A percentile compares a stretch with the other conserved stretches of the same genome.
phyloP scores from a whole-genome alignment of 2,113 vertebrate species.

The Salvelinus fontinalis region DNA sequence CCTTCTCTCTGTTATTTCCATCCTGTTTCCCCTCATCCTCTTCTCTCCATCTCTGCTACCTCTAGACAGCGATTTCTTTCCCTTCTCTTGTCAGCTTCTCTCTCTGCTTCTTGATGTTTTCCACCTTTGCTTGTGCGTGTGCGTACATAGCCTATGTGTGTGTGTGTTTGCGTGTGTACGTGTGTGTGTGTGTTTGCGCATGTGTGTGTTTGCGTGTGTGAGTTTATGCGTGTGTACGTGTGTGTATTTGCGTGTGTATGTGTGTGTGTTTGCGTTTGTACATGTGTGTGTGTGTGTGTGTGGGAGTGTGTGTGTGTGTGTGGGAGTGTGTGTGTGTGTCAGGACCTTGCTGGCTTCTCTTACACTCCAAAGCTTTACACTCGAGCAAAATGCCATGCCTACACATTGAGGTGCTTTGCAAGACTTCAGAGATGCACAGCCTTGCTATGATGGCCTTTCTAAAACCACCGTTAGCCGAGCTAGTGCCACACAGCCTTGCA shows the following conservation, averaged over 20 bases:
- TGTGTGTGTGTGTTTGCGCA: background rate
- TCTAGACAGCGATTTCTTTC: constrained; percentile 1
- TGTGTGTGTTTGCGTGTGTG: background rate
- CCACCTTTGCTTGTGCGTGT: background rate
- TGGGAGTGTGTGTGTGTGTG: background rate
- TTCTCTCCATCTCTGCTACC: constrained; percentile 39
- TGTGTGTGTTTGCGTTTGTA: background rate
- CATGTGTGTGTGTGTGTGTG: constrained; percentile 7
- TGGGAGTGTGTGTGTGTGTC: background rate
- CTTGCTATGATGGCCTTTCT: background rate
- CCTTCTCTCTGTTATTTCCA: constrained; percentile 42
- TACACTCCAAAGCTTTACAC: background rate
- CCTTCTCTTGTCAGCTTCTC: background rate
- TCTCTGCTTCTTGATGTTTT: constrained; percentile 37
- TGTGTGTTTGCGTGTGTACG: constrained; percentile 19
- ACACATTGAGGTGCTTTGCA: background rate
- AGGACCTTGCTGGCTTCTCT: background rate
- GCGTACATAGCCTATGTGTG: too few relatives aligned
- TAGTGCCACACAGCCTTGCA: background rate
- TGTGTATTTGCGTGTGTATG: constrained; percentile 39
- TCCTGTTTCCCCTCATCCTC: constrained; percentile 39
- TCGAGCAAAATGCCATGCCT: background rate
- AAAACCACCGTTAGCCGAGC: background rate
- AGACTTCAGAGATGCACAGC: constrained; percentile 2
- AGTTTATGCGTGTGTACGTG: too few relatives aligned